Conservation (phyloP, 2,113 vertebrate genomes). For the Eira barbara region DNA sequence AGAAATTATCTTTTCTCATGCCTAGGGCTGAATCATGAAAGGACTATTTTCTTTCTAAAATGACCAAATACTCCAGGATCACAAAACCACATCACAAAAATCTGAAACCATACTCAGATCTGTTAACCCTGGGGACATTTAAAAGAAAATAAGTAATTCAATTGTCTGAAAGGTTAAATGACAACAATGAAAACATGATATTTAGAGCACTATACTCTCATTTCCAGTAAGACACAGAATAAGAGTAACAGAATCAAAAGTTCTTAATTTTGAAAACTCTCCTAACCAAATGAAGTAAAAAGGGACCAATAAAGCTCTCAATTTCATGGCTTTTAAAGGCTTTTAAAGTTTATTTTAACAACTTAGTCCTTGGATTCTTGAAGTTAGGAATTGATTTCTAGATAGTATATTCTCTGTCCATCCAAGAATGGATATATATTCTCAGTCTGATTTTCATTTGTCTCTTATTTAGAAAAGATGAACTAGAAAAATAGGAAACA, state of each 20-base stretch:
- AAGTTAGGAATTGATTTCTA: background rate
- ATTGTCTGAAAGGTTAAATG: background rate
- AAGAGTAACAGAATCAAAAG: background rate
- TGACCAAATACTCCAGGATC: background rate
- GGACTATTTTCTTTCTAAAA: background rate
- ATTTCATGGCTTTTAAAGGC: background rate
- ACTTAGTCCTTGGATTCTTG: background rate
- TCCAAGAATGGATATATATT: background rate
- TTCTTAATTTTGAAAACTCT: background rate
- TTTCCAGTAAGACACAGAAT: background rate
- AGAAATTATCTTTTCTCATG: background rate
- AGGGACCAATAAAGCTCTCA: background rate
- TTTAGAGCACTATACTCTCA: background rate
- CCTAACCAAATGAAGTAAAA: background rate
- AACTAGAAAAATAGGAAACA: background rate
- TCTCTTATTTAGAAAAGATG: conserved; percentile 18
- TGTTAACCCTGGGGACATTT: background rate
- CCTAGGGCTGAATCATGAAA: background rate
- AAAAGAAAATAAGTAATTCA: background rate
- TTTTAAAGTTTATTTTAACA: background rate
- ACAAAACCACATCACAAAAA: background rate
- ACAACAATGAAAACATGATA: background rate
- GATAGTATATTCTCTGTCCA: background rate
- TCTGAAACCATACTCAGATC: background rate
- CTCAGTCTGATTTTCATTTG: background rate